Percentiles rank a stretch among this genome's conserved stretches.
Conservation (phyloP, 2,888 invertebrate species). For the Brachylomia viminalis region DNA sequence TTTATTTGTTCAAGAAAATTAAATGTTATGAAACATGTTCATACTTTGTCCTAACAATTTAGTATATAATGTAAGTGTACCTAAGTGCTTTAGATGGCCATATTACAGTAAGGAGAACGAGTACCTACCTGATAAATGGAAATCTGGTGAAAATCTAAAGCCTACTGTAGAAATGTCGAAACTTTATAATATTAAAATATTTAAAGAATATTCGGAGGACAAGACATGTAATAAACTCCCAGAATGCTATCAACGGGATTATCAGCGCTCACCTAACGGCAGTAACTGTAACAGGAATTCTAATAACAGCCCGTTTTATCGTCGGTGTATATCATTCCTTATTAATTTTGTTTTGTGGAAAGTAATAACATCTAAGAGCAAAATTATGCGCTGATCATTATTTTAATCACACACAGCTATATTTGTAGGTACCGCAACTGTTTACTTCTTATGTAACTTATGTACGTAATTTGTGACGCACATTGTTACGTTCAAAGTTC, state of each 20-base stretch:
- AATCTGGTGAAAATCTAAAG: not conserved
- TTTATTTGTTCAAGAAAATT: constrained; percentile 2
- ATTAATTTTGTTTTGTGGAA: constrained; percentile 63
- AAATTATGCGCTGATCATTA: constrained; percentile 48
- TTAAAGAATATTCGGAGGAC: constrained; percentile 16
- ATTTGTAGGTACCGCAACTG: constrained; percentile 6
- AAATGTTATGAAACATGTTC: not conserved
- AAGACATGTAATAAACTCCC: constrained; percentile 40
- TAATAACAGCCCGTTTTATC: constrained; percentile 65
- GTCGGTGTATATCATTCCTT: constrained; percentile 63
- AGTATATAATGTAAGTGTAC: not conserved
- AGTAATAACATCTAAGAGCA: constrained; percentile 54
- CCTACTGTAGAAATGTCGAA: not conserved
- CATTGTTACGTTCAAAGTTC: constrained; percentile 17
- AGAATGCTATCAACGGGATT: constrained; percentile 44
- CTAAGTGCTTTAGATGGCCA: not conserved
- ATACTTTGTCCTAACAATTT: no score
- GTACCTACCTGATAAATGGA: not conserved
- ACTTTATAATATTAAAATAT: constrained; percentile 1
- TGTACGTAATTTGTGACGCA: constrained; percentile 31
- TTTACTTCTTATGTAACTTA: constrained; percentile 21
- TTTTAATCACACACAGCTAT: constrained; percentile 37
- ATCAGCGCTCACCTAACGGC: constrained; percentile 50
- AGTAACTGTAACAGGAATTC: constrained; percentile 57
- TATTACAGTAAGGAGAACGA: not conserved